A percentile compares a stretch with the other conserved stretches of the same genome.
Conservation (phyloP, 2,797 vertebrate genomes). For the Sternotherus odoratus region DNA sequence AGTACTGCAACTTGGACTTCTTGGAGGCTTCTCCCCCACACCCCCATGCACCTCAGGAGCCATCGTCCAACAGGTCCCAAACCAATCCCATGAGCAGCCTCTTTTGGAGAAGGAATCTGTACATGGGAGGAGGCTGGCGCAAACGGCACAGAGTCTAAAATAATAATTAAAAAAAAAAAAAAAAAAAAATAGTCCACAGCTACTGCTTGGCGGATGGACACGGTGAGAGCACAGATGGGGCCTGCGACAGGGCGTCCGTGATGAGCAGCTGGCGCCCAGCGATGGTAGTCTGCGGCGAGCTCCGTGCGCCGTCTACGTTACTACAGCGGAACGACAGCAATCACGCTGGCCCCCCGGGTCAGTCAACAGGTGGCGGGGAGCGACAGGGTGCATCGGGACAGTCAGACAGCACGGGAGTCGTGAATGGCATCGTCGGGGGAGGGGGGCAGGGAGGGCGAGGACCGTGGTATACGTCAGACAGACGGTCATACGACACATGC, state of each 20-base stretch:
- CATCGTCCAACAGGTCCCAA: constrained; percentile 17
- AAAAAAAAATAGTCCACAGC: neutral
- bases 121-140: neutral
- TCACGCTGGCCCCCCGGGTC: neutral
- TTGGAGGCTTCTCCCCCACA: neutral
- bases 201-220: neutral
- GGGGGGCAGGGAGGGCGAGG: neutral
- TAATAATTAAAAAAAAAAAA: neutral
- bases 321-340: neutral
- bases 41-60: constrained; percentile 62
- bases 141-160: neutral
- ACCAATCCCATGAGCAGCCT: constrained; percentile 64
- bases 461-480: constrained; percentile 52
- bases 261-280: neutral
- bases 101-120: constrained; percentile 44
- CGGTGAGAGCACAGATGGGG: neutral
- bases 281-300: neutral
- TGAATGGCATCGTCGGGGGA: neutral
- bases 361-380: neutral
- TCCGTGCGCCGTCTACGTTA: neutral
- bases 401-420: neutral
- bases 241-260: neutral
- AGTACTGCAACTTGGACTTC: constrained; percentile 66
- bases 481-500: constrained; percentile 67
- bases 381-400: neutral